Percentiles rank a stretch among this genome's conserved stretches.
These are phyloP conservation scores for Ascidia mentula DNA, from an alignment of 23 tunicate species.

Conservation along the genomic window DNA sequence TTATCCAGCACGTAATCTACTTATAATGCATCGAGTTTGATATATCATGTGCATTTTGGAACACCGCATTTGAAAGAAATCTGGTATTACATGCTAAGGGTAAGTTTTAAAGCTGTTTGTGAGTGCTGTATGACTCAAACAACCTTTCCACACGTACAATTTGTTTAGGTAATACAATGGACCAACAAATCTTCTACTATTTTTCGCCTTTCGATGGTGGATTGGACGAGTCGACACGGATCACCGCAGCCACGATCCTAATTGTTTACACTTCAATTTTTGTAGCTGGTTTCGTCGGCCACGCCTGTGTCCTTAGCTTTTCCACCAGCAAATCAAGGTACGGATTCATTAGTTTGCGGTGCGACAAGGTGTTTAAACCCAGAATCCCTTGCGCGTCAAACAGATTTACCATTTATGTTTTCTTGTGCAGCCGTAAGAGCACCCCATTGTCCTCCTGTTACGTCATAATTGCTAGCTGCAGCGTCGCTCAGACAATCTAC, in stretches of 20 bases:
- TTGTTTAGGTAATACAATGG: not conserved
- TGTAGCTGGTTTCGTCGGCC: constrained; percentile 58
- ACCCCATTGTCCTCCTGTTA: constrained; percentile 44
- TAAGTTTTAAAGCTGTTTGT: no score
- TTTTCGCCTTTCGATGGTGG: constrained; percentile 52
- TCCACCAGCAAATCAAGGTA: constrained; percentile 37
- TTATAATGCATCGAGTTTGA: no score
- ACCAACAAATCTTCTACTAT: not conserved
- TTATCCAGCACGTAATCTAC: no score
- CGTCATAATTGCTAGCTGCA: constrained; percentile 63
- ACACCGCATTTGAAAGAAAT: no score
- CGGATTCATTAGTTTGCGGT: not conserved
- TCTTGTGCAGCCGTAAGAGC: constrained; percentile 26
- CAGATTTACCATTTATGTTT: not conserved
- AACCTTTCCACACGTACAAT: no score
- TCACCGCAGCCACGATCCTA: constrained; percentile 44
- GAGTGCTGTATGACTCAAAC: no score
- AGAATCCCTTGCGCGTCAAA: not conserved
- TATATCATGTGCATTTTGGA: no score
- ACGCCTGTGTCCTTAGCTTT: constrained; percentile 54
- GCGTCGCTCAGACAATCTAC: constrained; percentile 47
- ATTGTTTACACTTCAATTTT: constrained; percentile 40
- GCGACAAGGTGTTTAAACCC: not conserved
- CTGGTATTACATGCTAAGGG: no score
- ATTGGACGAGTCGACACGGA: constrained; percentile 4